Percentiles rank a stretch among this genome's conserved stretches.
These are phyloP conservation scores for Bothrops jararaca DNA, from an alignment of 2,113 vertebrate species.

Conservation along the genomic window DNA sequence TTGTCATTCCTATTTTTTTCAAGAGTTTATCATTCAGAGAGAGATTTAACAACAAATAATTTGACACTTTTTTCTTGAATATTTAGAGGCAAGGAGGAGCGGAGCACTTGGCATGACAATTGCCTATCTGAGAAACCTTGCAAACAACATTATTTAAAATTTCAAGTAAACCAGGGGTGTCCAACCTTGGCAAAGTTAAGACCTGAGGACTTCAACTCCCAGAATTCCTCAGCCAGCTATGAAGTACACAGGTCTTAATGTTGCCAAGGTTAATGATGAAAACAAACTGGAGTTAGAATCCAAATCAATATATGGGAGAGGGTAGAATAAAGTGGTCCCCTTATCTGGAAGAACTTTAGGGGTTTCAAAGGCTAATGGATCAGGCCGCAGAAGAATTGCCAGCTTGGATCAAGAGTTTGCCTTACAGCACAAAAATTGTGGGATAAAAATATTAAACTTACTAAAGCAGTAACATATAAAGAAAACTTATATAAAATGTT, in stretches of 20 bases:
- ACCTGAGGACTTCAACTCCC: too few relatives aligned
- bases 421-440: too few relatives aligned
- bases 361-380: constrained; percentile 39
- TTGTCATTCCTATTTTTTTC: background rate
- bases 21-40: background rate
- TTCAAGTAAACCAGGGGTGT: too few relatives aligned
- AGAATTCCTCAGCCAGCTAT: too few relatives aligned
- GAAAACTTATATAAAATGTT: too few relatives aligned
- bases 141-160: background rate
- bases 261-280: too few relatives aligned
- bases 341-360: constrained; percentile 5
- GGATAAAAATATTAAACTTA: too few relatives aligned
- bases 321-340: constrained; percentile 20
- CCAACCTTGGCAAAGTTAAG: too few relatives aligned
- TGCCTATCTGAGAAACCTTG: background rate
- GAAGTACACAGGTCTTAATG: too few relatives aligned
- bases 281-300: background rate
- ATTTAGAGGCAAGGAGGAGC: background rate
- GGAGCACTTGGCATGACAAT: background rate
- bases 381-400: background rate
- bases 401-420: background rate
- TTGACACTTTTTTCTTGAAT: background rate
- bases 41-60: background rate
- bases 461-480: too few relatives aligned
- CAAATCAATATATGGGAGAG: constrained; percentile 1